These are phyloP conservation scores for Mnemiopsis leidyi DNA, from an alignment of 37 sponge, comb jelly and placozoan genomes.

Conservation along the genomic window DNA sequence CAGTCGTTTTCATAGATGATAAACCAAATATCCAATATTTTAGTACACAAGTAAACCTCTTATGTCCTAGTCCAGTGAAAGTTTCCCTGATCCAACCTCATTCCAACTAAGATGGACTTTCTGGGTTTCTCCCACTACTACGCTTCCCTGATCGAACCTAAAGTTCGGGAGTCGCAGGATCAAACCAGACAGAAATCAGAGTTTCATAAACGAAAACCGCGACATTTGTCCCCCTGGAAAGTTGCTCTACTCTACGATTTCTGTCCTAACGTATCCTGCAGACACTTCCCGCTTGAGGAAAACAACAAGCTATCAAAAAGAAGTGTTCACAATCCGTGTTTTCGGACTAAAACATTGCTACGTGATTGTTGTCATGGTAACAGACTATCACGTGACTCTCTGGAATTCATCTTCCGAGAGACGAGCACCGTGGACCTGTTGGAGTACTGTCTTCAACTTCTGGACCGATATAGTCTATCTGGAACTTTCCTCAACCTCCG, in stretches of 20 bases:
- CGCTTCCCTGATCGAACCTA: constrained; percentile 10
- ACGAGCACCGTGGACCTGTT: background rate
- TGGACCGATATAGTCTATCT: background rate
- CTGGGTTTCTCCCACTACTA: constrained; percentile 16
- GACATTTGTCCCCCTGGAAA: background rate
- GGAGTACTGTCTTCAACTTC: background rate
- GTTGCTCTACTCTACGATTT: background rate
- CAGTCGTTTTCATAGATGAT: no score
- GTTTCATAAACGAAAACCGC: background rate
- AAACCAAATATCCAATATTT: no score
- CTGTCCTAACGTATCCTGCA: background rate
- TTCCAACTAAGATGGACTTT: background rate
- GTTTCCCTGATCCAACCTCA: background rate
- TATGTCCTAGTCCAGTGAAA: no score
- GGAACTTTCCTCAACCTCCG: background rate
- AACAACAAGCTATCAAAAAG: background rate
- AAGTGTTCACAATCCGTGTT: background rate
- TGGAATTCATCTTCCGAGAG: background rate
- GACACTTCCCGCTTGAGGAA: no score
- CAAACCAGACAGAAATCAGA: background rate
- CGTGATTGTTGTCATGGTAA: background rate
- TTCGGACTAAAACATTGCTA: background rate
- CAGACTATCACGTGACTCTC: background rate
- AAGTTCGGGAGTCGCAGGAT: background rate
- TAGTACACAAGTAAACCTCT: no score